These are phyloP conservation scores for Drosophila cognata DNA, from an alignment of 2,888 invertebrate genomes.

Conservation along the genomic window DNA sequence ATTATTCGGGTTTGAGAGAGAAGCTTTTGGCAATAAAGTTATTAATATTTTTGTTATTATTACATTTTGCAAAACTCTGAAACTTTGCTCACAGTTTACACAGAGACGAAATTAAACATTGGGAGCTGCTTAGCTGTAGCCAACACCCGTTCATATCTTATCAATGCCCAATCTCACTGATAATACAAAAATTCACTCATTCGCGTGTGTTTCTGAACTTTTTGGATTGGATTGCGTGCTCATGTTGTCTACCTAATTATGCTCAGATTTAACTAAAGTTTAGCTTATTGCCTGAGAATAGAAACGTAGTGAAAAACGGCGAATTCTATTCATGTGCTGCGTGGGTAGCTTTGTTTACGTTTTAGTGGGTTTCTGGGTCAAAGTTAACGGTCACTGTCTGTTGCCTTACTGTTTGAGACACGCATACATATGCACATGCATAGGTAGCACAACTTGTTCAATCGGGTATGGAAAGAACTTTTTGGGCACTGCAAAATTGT, in stretches of 20 bases:
- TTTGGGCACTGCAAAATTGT: constrained; percentile 1
- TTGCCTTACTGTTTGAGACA: constrained; percentile 26
- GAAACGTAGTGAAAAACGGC: constrained; percentile 1
- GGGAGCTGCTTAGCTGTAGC: constrained; percentile 16
- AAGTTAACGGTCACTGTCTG: constrained; percentile 64
- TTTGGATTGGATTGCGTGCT: constrained; percentile 31
- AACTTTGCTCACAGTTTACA: constrained; percentile 27
- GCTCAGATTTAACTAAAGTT: constrained; percentile 2
- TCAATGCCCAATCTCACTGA: constrained; percentile 50
- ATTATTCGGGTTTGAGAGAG: background rate
- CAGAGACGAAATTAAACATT: constrained; percentile 25
- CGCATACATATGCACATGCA: background rate
- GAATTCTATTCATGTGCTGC: constrained; percentile 24
- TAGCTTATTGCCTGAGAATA: constrained; percentile 7
- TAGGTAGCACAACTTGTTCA: background rate
- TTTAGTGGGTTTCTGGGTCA: constrained; percentile 76
- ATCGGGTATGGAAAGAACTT: constrained; percentile 4
- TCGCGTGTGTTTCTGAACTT: constrained; percentile 5
- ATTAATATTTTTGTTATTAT: constrained; percentile 25
- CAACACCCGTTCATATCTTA: constrained; percentile 52
- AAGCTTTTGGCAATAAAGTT: constrained; percentile 40
- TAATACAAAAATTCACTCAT: constrained; percentile 24
- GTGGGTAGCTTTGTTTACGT: constrained; percentile 71
- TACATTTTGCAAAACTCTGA: constrained; percentile 26
- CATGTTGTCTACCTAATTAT: constrained; percentile 36